Percentiles rank a stretch among this genome's conserved stretches.
phyloP scores from a whole-genome alignment of 2,797 vertebrate species.

The Notolepis coatsorum region DNA sequence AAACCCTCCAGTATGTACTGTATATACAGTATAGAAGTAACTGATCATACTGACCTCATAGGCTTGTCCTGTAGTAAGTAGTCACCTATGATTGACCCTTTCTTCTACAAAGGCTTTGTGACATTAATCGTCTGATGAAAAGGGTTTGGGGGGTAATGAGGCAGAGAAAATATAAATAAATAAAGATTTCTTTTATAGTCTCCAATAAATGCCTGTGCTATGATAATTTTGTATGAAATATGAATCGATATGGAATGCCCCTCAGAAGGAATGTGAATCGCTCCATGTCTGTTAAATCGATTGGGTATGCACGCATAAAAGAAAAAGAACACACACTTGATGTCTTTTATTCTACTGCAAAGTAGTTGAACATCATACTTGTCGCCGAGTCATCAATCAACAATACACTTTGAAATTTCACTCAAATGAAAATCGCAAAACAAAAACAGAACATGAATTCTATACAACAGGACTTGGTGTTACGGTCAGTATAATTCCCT shows the following conservation, averaged over 20 bases:
- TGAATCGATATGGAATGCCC: neutral
- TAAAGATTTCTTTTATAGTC: conserved; percentile 23
- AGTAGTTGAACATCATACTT: conserved; percentile 30
- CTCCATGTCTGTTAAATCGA: neutral
- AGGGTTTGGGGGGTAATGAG: conserved; percentile 47
- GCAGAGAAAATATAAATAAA: conserved; percentile 44
- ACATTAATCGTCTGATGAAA: conserved; percentile 77
- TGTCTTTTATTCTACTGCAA: conserved; percentile 49
- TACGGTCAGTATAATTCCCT: neutral
- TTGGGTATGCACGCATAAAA: conserved; percentile 14
- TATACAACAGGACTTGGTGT: neutral
- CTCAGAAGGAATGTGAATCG: neutral
- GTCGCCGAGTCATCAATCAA: conserved; percentile 7
- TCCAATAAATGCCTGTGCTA: neutral
- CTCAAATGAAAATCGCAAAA: neutral
- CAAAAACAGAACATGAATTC: neutral
- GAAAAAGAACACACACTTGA: conserved; percentile 13
- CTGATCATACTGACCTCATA: conserved; percentile 73
- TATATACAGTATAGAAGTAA: neutral
- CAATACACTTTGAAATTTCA: conserved; percentile 21
- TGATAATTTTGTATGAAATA: neutral
- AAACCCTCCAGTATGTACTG: neutral
- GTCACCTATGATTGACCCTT: conserved; percentile 85
- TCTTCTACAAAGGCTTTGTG: conserved; percentile 81
- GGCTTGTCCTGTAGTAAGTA: conserved; percentile 80